A percentile compares a stretch with the other conserved stretches of the same genome.
phyloP scores from a whole-genome alignment of 1,140 invertebrate genomes.

The Drosophila lacteicornis region DNA sequence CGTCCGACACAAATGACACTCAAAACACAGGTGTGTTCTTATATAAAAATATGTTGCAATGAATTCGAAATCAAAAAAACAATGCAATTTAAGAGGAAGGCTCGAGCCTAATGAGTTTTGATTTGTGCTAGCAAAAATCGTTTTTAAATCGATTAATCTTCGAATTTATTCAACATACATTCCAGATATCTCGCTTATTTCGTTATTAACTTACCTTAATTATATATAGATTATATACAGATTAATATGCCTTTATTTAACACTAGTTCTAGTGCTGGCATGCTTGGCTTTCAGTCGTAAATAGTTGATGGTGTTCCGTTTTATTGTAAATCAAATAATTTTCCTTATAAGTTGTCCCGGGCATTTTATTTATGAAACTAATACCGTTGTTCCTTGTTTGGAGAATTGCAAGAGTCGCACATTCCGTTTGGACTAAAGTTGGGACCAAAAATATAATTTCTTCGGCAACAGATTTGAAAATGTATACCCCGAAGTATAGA shows the following conservation, averaged over 20 bases:
- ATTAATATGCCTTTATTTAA: not conserved
- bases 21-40: slow-evolving; percentile 40
- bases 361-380: not conserved
- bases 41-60: slow-evolving; percentile 38
- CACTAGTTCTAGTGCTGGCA: not conserved
- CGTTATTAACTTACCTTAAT: not conserved
- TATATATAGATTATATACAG: not conserved
- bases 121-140: not conserved
- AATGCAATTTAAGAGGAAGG: slow-evolving; percentile 7
- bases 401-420: not conserved
- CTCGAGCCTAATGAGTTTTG: slow-evolving; percentile 28
- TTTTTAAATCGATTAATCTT: not conserved
- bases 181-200: not conserved
- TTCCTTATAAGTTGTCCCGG: not conserved
- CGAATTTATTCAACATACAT: no score
- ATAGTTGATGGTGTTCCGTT: no score
- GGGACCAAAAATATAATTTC: slow-evolving; percentile 29
- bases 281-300: not conserved
- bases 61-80: slow-evolving; percentile 17
- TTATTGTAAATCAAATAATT: not conserved
- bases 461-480: slow-evolving; percentile 11
- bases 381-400: slow-evolving; percentile 4
- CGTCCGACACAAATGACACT: slow-evolving; percentile 40
- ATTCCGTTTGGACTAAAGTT: slow-evolving; percentile 21
- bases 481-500: slow-evolving; percentile 32